Evolutionary conservation across 2,888 invertebrate species (phyloP).

Genomic region (Gari tellinella): DNA sequence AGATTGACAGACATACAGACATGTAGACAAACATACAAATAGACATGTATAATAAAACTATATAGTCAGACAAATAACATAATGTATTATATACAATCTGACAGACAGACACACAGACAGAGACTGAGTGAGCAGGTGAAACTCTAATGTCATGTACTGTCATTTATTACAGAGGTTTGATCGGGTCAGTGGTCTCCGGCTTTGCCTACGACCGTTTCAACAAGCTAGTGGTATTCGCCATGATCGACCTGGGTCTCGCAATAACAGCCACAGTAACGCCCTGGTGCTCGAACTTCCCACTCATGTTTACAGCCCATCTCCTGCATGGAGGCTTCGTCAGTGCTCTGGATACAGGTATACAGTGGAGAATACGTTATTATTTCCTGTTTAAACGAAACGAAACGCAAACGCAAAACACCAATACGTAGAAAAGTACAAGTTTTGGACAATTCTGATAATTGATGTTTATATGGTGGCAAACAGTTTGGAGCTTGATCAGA

Average conservation of each 20-base stretch:
- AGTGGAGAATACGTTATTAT: too few relatives aligned
- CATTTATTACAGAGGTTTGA: slow-evolving; percentile 36
- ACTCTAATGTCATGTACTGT: not conserved
- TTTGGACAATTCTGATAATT: not conserved
- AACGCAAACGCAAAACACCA: too few relatives aligned
- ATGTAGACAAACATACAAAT: too few relatives aligned
- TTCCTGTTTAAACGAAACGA: too few relatives aligned
- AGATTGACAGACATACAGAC: too few relatives aligned
- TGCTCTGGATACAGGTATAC: slow-evolving; percentile 75
- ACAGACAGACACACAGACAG: too few relatives aligned
- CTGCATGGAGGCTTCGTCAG: slow-evolving; percentile 81
- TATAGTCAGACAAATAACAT: too few relatives aligned
- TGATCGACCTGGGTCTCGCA: slow-evolving; percentile 80
- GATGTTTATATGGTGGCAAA: not conserved
- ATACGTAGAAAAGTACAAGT: too few relatives aligned
- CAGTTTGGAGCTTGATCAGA: too few relatives aligned
- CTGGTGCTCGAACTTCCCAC: slow-evolving; percentile 79
- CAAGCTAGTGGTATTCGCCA: slow-evolving; percentile 81
- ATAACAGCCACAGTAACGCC: slow-evolving; percentile 81
- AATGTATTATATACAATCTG: too few relatives aligned
- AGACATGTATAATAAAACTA: too few relatives aligned
- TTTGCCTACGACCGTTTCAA: slow-evolving; percentile 66
- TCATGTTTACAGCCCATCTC: slow-evolving; percentile 77
- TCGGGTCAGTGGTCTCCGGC: slow-evolving; percentile 58
- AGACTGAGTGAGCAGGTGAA: not conserved